Conservation (phyloP, 2,797 vertebrate species). For the Enoplosus armatus region DNA sequence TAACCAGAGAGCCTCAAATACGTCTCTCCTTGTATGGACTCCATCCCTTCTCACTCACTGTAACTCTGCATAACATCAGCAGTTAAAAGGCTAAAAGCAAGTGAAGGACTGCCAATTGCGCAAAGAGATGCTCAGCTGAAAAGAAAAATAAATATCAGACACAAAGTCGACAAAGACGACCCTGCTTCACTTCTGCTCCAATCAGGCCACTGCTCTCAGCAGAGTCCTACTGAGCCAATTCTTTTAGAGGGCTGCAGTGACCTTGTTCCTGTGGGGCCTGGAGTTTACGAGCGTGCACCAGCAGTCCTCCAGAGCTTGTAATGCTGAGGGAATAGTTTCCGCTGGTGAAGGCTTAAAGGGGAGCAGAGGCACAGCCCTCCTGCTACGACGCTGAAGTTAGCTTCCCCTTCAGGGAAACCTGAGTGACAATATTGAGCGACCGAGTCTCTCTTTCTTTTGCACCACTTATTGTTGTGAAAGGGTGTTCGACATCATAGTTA, state of each 20-base stretch:
- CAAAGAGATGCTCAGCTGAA: background rate
- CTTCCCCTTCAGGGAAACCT: background rate
- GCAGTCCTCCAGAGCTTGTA: constrained; percentile 59
- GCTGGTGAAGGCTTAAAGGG: constrained; percentile 49
- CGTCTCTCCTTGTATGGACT: background rate
- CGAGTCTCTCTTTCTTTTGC: background rate
- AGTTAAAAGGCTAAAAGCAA: background rate
- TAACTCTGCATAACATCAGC: background rate
- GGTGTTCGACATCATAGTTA: background rate
- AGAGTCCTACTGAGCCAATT: constrained; percentile 10
- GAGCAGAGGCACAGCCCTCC: constrained; percentile 24
- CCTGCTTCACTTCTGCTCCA: constrained; percentile 7
- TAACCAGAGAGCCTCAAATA: background rate
- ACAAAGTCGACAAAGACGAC: background rate
- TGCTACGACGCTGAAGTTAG: background rate
- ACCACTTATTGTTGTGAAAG: background rate
- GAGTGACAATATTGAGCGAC: background rate
- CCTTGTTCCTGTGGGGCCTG: constrained; percentile 77
- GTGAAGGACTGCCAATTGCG: background rate
- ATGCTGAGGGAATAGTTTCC: constrained; percentile 75
- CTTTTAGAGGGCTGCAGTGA: constrained; percentile 54
- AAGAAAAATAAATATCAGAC: background rate
- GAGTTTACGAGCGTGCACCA: constrained; percentile 72
- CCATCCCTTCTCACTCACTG: background rate
- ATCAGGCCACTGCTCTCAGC: constrained; percentile 6